phyloP scores from a whole-genome alignment of 2,888 invertebrate genomes.

The Leptinotarsa peninsularis region DNA sequence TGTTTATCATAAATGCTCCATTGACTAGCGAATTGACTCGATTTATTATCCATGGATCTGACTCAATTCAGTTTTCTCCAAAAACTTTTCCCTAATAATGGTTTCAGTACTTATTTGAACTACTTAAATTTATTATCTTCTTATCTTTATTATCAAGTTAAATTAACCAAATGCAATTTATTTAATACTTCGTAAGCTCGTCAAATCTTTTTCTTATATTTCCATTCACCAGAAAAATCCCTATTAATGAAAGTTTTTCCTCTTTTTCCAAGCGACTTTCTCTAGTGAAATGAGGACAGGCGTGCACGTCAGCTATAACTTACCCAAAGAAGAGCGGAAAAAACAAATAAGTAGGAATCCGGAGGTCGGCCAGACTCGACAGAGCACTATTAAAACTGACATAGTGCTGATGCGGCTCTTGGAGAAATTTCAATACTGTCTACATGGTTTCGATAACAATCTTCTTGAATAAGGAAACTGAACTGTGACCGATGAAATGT shows the following conservation, averaged over 20 bases:
- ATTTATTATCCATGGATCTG: too few species aligned
- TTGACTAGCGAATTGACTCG: too few species aligned
- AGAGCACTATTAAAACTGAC: constrained; percentile 55
- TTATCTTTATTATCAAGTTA: too few species aligned
- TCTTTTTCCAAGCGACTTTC: neutral
- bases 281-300: constrained; percentile 38
- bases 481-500: neutral
- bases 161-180: too few species aligned
- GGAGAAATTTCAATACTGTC: constrained; percentile 29
- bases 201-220: neutral
- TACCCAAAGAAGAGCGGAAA: constrained; percentile 52
- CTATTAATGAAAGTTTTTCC: neutral
- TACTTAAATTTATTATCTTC: too few species aligned
- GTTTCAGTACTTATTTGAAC: too few species aligned
- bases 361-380: constrained; percentile 50
- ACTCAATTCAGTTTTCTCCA: too few species aligned
- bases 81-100: too few species aligned
- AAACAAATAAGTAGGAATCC: constrained; percentile 57
- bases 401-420: constrained; percentile 52
- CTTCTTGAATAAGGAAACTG: too few species aligned
- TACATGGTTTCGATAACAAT: neutral
- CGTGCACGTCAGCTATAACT: constrained; percentile 58
- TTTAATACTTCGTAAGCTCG: too few species aligned
- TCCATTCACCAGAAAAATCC: neutral
- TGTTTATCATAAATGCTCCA: too few species aligned